Evolutionary conservation across 1,140 invertebrate genomes (phyloP).

Genomic region (Heliconius eleuchia): DNA sequence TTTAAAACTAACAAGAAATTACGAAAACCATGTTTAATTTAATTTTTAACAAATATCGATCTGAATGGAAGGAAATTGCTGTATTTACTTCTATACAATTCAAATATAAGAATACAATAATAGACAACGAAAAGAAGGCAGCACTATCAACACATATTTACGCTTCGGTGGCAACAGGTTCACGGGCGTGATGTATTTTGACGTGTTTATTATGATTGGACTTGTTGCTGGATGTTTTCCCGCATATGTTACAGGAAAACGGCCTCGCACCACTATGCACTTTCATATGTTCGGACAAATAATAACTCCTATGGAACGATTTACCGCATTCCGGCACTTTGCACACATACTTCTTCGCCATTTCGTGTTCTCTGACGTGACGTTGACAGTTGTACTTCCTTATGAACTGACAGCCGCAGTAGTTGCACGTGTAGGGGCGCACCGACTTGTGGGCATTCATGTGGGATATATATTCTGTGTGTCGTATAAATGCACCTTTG

Average conservation of each 20-base stretch:
- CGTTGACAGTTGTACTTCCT: slow-evolving; percentile 95
- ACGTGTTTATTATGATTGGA: slow-evolving; percentile 95
- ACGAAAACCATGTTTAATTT: no score
- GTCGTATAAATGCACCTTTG: slow-evolving; percentile 90
- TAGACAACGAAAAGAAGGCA: slow-evolving; percentile 9
- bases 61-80: no score
- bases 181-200: slow-evolving; percentile 92
- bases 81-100: no score
- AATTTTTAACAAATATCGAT: no score
- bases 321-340: slow-evolving; percentile 90
- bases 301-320: slow-evolving; percentile 92
- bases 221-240: slow-evolving; percentile 92
- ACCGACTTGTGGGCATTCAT: slow-evolving; percentile 91
- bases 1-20: no score
- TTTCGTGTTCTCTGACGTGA: slow-evolving; percentile 94
- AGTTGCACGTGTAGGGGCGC: slow-evolving; percentile 93
- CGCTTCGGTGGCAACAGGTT: slow-evolving; percentile 91
- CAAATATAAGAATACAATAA: neutral
- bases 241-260: slow-evolving; percentile 92
- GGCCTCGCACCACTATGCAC: slow-evolving; percentile 92
- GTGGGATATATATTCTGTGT: slow-evolving; percentile 90
- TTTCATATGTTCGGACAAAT: slow-evolving; percentile 92
- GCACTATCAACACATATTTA: slow-evolving; percentile 68
- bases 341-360: slow-evolving; percentile 93
- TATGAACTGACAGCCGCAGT: slow-evolving; percentile 96